Evolutionary conservation across 2,888 invertebrate species (phyloP).

Genomic region (Baccha elongata): DNA sequence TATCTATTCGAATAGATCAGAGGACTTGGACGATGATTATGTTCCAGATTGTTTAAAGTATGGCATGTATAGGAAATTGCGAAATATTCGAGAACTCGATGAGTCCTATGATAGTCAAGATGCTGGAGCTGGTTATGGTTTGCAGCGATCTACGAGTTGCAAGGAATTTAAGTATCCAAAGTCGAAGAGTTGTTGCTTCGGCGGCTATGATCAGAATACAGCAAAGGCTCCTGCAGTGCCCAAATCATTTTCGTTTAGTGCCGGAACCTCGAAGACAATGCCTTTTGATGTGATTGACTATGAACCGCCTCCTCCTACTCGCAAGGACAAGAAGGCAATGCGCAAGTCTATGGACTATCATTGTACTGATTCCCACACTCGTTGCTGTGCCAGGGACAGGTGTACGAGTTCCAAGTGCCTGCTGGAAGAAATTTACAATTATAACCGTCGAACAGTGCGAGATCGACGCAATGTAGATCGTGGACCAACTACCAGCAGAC

Average conservation of each 20-base stretch:
- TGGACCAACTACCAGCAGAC: conserved; percentile 77
- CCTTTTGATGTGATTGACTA: conserved; percentile 82
- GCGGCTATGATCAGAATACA: conserved; percentile 77
- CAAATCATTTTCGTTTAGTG: conserved; percentile 82
- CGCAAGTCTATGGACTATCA: conserved; percentile 79
- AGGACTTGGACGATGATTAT: conserved; percentile 81
- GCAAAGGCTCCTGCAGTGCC: conserved; percentile 80
- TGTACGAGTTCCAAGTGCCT: conserved; percentile 81
- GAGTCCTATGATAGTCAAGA: conserved; percentile 77
- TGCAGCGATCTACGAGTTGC: conserved; percentile 81
- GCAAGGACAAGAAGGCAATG: conserved; percentile 80
- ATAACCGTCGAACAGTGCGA: conserved; percentile 69
- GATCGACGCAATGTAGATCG: conserved; percentile 59
- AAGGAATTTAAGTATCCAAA: conserved; percentile 82
- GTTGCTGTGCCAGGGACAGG: conserved; percentile 80
- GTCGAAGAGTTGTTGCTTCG: conserved; percentile 82
- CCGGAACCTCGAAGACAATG: conserved; percentile 79
- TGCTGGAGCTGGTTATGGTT: conserved; percentile 75
- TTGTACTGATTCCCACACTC: conserved; percentile 77
- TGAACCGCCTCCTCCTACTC: conserved; percentile 79
- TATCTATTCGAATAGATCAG: conserved; percentile 82
- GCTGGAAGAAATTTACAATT: conserved; percentile 80
- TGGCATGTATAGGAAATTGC: conserved; percentile 78
- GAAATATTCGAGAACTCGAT: conserved; percentile 80
- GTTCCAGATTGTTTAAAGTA: conserved; percentile 81